These are phyloP conservation scores for Oenanthe melanoleuca DNA, from an alignment of 2,113 vertebrate species.

Conservation along the genomic window DNA sequence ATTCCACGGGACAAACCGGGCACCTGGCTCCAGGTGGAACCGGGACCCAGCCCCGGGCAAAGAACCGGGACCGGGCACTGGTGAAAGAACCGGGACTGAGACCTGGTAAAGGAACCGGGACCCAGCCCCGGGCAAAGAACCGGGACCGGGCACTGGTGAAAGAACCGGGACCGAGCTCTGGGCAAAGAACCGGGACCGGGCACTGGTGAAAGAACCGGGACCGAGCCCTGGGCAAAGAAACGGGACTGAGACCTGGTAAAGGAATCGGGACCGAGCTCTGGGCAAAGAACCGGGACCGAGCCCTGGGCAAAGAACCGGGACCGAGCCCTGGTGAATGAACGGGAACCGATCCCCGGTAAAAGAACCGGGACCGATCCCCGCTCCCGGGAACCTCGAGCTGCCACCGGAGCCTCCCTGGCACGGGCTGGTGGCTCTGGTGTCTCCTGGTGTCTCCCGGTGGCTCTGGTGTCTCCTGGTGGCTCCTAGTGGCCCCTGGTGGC, in stretches of 20 bases:
- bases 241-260: no score
- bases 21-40: neutral
- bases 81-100: accelerated
- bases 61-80: no score
- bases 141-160: no score
- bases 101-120: neutral
- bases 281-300: no score
- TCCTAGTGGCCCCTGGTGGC: neutral
- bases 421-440: neutral
- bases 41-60: accelerated
- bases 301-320: no score
- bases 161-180: accelerated
- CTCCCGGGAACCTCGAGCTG: neutral
- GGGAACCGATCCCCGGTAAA: no score
- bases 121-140: accelerated
- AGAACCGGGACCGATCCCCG: no score
- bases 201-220: neutral
- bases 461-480: no score
- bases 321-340: no score
- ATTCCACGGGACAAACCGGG: neutral
- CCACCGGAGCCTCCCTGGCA: accelerated
- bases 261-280: no score
- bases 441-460: no score
- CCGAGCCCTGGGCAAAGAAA: neutral
- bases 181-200: neutral